Base-by-base conservation (phyloP, 2,888 invertebrate species). In the Helicoverpa assulta region DNA sequence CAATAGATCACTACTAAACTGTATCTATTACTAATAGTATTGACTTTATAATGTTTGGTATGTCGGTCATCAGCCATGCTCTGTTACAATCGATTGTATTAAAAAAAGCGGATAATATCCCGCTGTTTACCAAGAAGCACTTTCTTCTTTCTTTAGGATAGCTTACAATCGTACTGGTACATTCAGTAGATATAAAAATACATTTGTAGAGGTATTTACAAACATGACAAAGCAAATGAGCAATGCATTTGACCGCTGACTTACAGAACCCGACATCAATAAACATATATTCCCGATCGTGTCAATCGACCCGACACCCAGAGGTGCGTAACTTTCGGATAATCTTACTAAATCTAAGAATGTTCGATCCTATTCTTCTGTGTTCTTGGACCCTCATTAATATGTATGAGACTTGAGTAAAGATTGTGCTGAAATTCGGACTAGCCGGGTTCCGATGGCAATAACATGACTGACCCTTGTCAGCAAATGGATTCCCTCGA, bases 391-490 rank as follows among this genome's bases (percentile, higher is more conserved):
- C 73, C 83, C 64, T 80, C 63, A 83, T 83, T 84, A 84, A 94
- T 93, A 94, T 95, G 91, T 91, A 94, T 94, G 91, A 90, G 86
- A 78, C 70, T 77, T 78, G 80, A 86, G 80, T 65, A 80, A 86
- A 86, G 87, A 90, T 86, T 86, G 86, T 85, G 85, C 87, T 86
- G 86, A 89, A 87, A 88, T 82, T 88, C 85, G 84, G 83, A 78
- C 83, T 71, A 85, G 76, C 73, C 73, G 81, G 85, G 81, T 85
- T 86, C 85, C 84, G 79, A 79, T 85, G 81, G 88, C 89, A 89
- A 88, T 90, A 89, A 89, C 88, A 90, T 86, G 85, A 87, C 85
- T 87, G 89, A 92, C 93, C 93, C 92, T 84, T 91, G 93, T 94
- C 93, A 93, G 90, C 89, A 90, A 92, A 92, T 89, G 89, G 88